Evolutionary conservation across 2,888 invertebrate species (phyloP), one percentile per base, ranked within the genome.

Genomic region (Bombylius major): DNA sequence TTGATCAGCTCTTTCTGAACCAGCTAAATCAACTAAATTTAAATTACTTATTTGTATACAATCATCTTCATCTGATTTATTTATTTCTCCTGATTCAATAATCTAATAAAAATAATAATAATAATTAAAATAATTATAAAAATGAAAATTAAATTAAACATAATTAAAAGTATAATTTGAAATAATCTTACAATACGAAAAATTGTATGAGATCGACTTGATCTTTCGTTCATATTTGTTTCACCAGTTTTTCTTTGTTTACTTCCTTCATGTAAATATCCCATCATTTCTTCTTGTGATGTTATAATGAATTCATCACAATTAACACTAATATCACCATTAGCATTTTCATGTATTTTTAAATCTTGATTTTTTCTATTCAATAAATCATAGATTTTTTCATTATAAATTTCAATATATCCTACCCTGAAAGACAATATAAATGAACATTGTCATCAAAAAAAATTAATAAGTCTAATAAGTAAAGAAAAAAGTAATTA

Each of bases 21-120:
- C 94, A 1, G 92, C 94, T 59, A 94, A 75, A 73, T 94, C 93
- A 0, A 94, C 92, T n/a, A 94, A 77, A 75, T 93, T 91, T 64
- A 93, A 73, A 56, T 86, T 83, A 0, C 91, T 87, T 14, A 89
- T 85, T 67, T 83, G 76, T 1, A 79, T 77, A 3, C 44, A 47
- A 56, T 76, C 76, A 42, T 77, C 76, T n/a, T 81, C 82, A n/a
- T 72, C 70, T 1, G 77, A 77, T 14, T 65, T 63, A 54, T 79
- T 75, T 36, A 78, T 78, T 62, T 82, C 80, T 31, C 84, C 78
- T 45, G 88, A 87, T 69, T 88, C 89, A 64, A 89, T 84, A 12
- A 81, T 82, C 85, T 80, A 63, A 53, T 66, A 66, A 54, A 51
- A 33, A 23, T 23, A 23, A 23, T 23, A 23, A 23, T 23, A 23